These are phyloP conservation scores for Zaprionus ghesquierei DNA, from an alignment of 1,140 invertebrate species.

Conservation along the genomic window DNA sequence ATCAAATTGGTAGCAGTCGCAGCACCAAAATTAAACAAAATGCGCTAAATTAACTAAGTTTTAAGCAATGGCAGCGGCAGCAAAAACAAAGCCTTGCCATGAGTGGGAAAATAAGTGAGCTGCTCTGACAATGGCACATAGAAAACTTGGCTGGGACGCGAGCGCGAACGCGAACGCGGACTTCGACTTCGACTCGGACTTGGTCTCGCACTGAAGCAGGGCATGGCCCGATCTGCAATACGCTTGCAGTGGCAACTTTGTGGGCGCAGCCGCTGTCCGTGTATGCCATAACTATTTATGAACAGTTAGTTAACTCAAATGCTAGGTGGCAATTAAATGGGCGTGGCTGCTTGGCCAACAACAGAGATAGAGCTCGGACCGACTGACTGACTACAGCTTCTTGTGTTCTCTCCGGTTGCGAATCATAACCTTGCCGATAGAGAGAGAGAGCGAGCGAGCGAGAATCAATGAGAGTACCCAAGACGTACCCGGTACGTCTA, in stretches of 20 bases:
- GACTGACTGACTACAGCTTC: conserved; percentile 24
- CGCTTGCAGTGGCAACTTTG: conserved; percentile 51
- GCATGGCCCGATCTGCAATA: conserved; percentile 43
- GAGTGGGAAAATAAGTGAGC: conserved; percentile 78
- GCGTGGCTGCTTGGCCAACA: conserved; percentile 53
- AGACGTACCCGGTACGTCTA: conserved; percentile 57
- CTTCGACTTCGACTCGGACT: conserved; percentile 13
- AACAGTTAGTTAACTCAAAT: conserved; percentile 81
- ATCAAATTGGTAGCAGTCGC: conserved; percentile 66
- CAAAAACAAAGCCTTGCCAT: conserved; percentile 44
- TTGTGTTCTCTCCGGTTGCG: conserved; percentile 31
- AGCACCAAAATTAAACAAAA: conserved; percentile 71
- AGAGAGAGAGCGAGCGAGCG: too few species aligned
- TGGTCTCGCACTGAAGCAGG: conserved; percentile 7
- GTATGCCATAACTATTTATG: conserved; percentile 81
- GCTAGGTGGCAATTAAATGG: conserved; percentile 79
- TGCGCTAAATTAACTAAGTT: conserved; percentile 77
- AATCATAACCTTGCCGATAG: conserved; percentile 45
- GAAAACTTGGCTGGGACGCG: conserved; percentile 16
- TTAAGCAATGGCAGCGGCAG: conserved; percentile 40
- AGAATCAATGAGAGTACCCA: conserved; percentile 53
- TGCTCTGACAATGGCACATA: conserved; percentile 64
- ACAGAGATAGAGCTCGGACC: conserved; percentile 17
- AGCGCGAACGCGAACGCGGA: not conserved
- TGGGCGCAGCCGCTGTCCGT: conserved; percentile 72